Percentiles rank a stretch among this genome's conserved stretches.
phyloP scores from a whole-genome alignment of 2,113 vertebrate species.

The Anthoscopus minutus region DNA sequence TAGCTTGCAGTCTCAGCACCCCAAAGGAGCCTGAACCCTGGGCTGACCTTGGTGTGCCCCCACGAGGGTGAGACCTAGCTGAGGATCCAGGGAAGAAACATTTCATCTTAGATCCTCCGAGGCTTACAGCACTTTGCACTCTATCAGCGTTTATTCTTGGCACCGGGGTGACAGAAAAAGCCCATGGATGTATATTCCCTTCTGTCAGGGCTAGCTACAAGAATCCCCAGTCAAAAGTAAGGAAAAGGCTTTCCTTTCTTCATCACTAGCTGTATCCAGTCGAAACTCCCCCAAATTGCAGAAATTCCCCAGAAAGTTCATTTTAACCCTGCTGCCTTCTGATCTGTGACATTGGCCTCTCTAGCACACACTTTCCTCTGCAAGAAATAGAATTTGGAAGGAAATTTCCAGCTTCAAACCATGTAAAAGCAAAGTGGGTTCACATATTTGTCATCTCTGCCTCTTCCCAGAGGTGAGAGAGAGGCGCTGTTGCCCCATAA shows the following conservation, averaged over 20 bases:
- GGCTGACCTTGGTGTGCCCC: not conserved
- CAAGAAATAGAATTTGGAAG: not conserved
- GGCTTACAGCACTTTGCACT: constrained; percentile 22
- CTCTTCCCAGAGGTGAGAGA: not conserved
- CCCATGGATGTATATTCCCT: not conserved
- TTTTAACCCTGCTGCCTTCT: not conserved
- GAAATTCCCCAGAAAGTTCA: not conserved
- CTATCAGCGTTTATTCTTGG: not conserved
- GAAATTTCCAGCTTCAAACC: not conserved
- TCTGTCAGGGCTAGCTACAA: not conserved
- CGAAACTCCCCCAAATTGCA: not conserved
- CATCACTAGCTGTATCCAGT: not conserved
- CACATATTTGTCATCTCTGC: not conserved
- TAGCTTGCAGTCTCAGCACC: not conserved
- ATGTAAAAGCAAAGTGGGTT: not conserved
- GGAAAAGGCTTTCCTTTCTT: not conserved
- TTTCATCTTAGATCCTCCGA: not conserved
- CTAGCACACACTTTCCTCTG: not conserved
- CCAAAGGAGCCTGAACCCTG: not conserved
- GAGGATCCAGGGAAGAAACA: not conserved
- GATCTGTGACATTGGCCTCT: not conserved
- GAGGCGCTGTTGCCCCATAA: not conserved
- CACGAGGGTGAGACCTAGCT: not conserved
- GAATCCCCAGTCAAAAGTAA: not conserved
- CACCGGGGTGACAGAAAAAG: not conserved